phyloP scores from a whole-genome alignment of 2,797 vertebrate genomes.

The Micrastur ruficollis region DNA sequence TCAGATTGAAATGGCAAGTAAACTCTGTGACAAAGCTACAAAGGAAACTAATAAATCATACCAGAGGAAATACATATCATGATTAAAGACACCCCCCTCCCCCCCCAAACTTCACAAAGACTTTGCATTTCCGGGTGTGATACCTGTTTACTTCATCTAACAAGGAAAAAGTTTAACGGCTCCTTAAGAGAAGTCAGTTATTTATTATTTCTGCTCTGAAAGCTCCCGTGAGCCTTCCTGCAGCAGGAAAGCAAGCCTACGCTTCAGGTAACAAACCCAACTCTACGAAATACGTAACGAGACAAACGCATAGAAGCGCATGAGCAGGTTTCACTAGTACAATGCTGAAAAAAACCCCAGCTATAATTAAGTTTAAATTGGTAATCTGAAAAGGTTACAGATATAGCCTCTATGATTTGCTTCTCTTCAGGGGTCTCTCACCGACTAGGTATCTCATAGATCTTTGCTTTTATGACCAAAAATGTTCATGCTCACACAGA shows the following conservation, averaged over 20 bases:
- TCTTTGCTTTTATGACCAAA: not conserved
- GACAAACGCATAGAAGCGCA: not conserved
- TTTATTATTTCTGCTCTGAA: slow-evolving; percentile 25
- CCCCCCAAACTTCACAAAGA: not conserved
- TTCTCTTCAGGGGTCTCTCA: not conserved
- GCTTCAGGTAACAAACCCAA: not conserved
- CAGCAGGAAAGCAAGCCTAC: not conserved
- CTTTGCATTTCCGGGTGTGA: not conserved
- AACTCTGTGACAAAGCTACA: slow-evolving; percentile 13
- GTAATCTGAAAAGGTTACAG: not conserved
- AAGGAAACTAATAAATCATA: slow-evolving; percentile 29
- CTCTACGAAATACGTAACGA: not conserved
- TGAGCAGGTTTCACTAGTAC: not conserved
- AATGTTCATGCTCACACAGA: not conserved
- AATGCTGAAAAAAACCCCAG: not conserved
- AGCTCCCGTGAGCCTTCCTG: not conserved
- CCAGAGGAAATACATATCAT: not conserved
- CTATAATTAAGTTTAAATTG: not conserved
- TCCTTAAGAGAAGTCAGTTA: not conserved
- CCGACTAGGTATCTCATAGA: not conserved
- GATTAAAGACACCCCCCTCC: not conserved
- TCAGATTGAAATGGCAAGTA: slow-evolving; percentile 12
- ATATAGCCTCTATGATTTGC: not conserved
- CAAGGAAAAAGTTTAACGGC: not conserved
- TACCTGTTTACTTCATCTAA: slow-evolving; percentile 16